A percentile compares a stretch with the other conserved stretches of the same genome.
phyloP scores from a whole-genome alignment of 2,888 invertebrate species.

The Tachina grossa region DNA sequence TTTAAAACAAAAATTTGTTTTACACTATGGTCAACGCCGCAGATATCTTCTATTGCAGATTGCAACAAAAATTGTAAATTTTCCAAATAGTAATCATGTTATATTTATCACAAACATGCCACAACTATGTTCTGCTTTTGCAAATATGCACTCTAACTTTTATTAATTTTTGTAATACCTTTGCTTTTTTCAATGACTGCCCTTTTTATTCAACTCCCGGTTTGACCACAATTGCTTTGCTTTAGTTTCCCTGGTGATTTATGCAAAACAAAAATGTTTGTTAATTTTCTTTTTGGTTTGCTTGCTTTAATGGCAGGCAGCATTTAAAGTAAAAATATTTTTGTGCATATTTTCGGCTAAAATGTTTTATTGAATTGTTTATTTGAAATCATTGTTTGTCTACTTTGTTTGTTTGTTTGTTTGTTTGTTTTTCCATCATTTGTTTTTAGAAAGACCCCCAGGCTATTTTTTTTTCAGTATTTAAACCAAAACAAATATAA shows the following conservation, averaged over 20 bases:
- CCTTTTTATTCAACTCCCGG: slow-evolving; percentile 17
- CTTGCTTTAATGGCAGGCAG: slow-evolving; percentile 20
- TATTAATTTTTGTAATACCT: neutral
- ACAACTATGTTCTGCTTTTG: too few relatives aligned
- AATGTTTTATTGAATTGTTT: slow-evolving; percentile 64
- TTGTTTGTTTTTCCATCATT: slow-evolving; percentile 29
- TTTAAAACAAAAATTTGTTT: too few relatives aligned
- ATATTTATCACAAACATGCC: too few relatives aligned
- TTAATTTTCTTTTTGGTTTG: neutral
- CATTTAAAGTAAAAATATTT: slow-evolving; percentile 55
- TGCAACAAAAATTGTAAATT: too few relatives aligned
- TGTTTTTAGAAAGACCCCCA: slow-evolving; percentile 39
- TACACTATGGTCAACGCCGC: too few relatives aligned
- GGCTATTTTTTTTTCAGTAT: slow-evolving; percentile 27
- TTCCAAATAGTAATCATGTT: too few relatives aligned
- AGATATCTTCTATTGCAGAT: too few relatives aligned
- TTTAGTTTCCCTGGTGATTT: slow-evolving; percentile 39
- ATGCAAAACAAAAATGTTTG: slow-evolving; percentile 11
- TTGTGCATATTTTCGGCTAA: slow-evolving; percentile 56
- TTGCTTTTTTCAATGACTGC: neutral
- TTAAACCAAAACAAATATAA: slow-evolving; percentile 37
- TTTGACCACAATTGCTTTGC: slow-evolving; percentile 60
- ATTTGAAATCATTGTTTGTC: slow-evolving; percentile 56
- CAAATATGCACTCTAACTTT: neutral
- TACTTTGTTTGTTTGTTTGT: too few relatives aligned